Conservation (phyloP, 1,140 invertebrate genomes). For the Dendroctonus valens region DNA sequence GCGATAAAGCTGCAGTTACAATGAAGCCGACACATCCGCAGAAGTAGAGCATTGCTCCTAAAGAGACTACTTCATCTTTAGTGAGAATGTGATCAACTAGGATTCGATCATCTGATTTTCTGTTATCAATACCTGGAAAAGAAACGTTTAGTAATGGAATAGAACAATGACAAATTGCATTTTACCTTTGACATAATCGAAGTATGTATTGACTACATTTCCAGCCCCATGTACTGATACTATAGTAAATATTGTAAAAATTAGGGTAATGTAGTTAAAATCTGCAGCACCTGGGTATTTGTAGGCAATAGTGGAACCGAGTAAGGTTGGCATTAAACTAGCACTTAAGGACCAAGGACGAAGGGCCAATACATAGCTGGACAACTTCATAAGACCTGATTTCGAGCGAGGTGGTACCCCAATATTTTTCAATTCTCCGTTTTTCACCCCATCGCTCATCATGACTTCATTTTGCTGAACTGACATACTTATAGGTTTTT, state of each 20-base stretch:
- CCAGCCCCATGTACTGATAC: constrained; percentile 92
- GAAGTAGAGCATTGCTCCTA: constrained; percentile 85
- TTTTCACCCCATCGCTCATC: constrained; percentile 7
- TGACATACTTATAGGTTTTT: constrained; percentile 34
- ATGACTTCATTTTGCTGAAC: constrained; percentile 3
- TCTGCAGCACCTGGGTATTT: constrained; percentile 65
- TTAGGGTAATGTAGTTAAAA: constrained; percentile 75
- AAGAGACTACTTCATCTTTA: constrained; percentile 71
- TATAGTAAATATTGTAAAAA: constrained; percentile 81
- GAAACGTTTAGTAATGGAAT: not conserved
- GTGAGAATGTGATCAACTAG: constrained; percentile 86
- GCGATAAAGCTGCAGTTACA: constrained; percentile 73
- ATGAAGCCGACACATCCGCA: constrained; percentile 88
- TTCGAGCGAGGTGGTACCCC: not conserved
- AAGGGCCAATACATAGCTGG: constrained; percentile 81
- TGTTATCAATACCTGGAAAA: constrained; percentile 72
- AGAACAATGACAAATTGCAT: not conserved
- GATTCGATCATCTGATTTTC: constrained; percentile 89
- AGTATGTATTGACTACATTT: constrained; percentile 97
- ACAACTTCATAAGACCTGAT: constrained; percentile 73
- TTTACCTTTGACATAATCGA: constrained; percentile 80
- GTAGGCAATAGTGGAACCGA: constrained; percentile 84
- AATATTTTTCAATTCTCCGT: constrained; percentile 17
- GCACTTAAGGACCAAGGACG: constrained; percentile 91
- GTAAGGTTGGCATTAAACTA: constrained; percentile 83